A percentile compares a stretch with the other conserved stretches of the same genome.
Conservation (phyloP, 1,140 invertebrate species). For the Parapsyche elsis region DNA sequence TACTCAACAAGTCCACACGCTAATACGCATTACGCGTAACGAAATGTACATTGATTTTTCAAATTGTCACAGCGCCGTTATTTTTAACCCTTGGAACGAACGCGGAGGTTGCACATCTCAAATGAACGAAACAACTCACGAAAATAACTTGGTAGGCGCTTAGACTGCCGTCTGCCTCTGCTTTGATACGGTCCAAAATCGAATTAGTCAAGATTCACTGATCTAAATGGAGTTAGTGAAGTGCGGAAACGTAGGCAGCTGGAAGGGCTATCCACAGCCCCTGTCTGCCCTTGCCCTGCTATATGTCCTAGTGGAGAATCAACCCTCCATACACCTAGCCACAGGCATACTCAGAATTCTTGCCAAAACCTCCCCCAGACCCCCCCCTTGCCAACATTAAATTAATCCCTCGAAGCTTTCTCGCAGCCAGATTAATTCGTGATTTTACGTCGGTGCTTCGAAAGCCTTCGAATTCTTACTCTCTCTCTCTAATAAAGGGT, state of each 20-base stretch:
- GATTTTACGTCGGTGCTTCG: neutral
- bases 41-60: neutral
- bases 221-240: conserved; percentile 44
- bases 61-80: neutral
- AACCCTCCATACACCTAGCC: neutral
- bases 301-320: too few species aligned
- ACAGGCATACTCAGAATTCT: neutral
- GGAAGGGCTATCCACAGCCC: conserved; percentile 3
- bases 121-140: neutral
- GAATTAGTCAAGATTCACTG: conserved; percentile 49
- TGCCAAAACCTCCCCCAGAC: neutral
- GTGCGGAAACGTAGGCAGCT: conserved; percentile 37
- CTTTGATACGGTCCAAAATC: conserved; percentile 39
- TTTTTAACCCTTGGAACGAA: neutral
- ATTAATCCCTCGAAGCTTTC: conserved; percentile 5
- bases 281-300: neutral
- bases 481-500: too few species aligned
- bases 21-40: too few species aligned
- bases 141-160: neutral
- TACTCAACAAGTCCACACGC: too few species aligned
- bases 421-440: conserved; percentile 1
- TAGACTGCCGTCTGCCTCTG: neutral
- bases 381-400: neutral
- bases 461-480: neutral
- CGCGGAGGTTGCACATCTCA: neutral